Evolutionary conservation across 2,113 vertebrate genomes (phyloP), one percentile per base, ranked within the genome.

Genomic region (Origma solitaria): DNA sequence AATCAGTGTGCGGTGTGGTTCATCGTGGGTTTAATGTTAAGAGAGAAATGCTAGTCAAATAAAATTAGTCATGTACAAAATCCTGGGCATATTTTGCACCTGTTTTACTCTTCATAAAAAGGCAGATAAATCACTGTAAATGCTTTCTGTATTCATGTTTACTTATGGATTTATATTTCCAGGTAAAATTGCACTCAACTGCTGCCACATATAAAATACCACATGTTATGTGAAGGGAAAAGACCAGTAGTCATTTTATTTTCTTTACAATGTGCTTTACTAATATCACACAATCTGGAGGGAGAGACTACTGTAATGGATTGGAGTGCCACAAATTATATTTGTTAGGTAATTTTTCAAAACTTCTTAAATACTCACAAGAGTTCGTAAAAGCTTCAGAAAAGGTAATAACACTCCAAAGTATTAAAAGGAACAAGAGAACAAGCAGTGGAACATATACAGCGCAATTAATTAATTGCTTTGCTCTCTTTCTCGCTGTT

Each of bases 401-500:
- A 70, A 86, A 88, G 38, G 54, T 64, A 82, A 83, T 13, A 86
- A 47, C 33, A 90, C 82, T 93, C 51, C 12, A n/a, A 92, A 81
- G 54, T 57, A 92, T 49, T 88, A 77, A 91, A 89, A 76, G 27
- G 21, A 83, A 11, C 9, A 64, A 72, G 44, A 90, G 54, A 81
- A 22, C 31, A 71, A 84, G 60, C 25, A 83, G 21, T 61, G 27
- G 68, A 86, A 92, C 15, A 7, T 25, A 79, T 27, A 60, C 19
- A 94, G 56, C 10, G 6, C 33, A 75, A 83, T 68, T 92, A 90
- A 96, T 70, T 88, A 88, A 87, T 78, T 87, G 73, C 69, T 82
- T 35, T 77, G 18, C 62, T 38, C 35, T 42, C 61, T 44, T 92
- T 90, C 87, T 80, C 15, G 0, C 58, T 80, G 7, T 24, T 95